Conservation (phyloP, 2,888 invertebrate genomes). For the Euclidia mi region DNA sequence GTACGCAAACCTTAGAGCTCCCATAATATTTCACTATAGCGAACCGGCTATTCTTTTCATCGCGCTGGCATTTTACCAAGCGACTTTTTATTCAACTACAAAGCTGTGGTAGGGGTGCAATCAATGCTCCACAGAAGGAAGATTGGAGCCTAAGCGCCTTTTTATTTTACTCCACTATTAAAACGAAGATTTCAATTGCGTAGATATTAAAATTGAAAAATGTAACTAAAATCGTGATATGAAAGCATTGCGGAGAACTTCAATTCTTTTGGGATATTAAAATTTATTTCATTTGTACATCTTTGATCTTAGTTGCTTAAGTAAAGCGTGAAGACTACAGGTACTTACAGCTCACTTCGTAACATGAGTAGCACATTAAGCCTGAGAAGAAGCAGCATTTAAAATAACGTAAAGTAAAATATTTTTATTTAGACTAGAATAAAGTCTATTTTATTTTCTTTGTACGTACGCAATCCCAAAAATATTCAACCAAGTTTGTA, state of each 20-base stretch:
- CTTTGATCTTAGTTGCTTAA: too few relatives aligned
- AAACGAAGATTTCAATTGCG: slow-evolving; percentile 73
- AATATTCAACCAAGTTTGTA: slow-evolving; percentile 32
- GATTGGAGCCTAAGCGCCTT: slow-evolving; percentile 73
- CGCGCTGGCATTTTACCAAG: slow-evolving; percentile 85
- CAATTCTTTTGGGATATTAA: slow-evolving; percentile 14
- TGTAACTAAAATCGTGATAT: slow-evolving; percentile 36
- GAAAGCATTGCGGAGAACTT: slow-evolving; percentile 26
- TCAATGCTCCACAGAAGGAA: slow-evolving; percentile 80
- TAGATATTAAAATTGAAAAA: slow-evolving; percentile 66
- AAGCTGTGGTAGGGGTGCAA: slow-evolving; percentile 78
- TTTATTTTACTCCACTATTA: slow-evolving; percentile 73
- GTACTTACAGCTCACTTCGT: too few relatives aligned
- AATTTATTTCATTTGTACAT: slow-evolving; percentile 15
- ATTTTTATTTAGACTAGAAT: too few relatives aligned
- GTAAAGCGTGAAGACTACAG: too few relatives aligned
- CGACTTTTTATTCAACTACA: slow-evolving; percentile 83
- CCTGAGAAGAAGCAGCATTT: too few relatives aligned
- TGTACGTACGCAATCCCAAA: slow-evolving; percentile 17
- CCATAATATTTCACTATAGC: slow-evolving; percentile 77
- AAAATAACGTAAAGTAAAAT: too few relatives aligned
- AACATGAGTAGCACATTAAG: too few relatives aligned
- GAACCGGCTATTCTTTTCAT: slow-evolving; percentile 80
- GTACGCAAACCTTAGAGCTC: slow-evolving; percentile 64
- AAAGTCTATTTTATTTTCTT: too few relatives aligned